phyloP scores from a whole-genome alignment of 35 echinoderm and acorn worm species.

The Stichopus chloronotus region DNA sequence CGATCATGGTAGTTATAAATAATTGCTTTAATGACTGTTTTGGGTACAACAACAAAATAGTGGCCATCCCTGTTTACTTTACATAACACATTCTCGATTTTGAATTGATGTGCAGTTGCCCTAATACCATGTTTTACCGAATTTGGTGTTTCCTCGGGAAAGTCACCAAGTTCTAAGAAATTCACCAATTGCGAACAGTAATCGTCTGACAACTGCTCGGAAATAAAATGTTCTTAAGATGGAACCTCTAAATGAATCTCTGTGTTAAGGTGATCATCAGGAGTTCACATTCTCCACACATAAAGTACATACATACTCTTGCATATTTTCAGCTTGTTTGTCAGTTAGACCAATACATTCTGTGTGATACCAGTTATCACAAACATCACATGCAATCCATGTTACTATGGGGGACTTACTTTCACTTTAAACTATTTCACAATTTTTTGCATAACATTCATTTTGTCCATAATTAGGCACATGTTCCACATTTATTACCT shows the following conservation, averaged over 20 bases:
- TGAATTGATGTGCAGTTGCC: neutral
- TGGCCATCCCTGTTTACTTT: neutral
- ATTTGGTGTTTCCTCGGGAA: neutral
- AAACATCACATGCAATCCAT: slow-evolving; percentile 42
- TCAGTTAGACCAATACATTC: slow-evolving; percentile 32
- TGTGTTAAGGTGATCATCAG: slow-evolving; percentile 33
- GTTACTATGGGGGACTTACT: slow-evolving; percentile 7
- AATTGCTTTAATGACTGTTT: slow-evolving; percentile 20
- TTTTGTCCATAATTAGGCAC: slow-evolving; percentile 22
- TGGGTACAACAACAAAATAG: slow-evolving; percentile 4
- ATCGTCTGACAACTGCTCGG: neutral
- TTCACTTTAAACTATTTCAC: slow-evolving; percentile 19
- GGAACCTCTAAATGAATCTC: neutral
- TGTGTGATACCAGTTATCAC: slow-evolving; percentile 42
- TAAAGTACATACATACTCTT: slow-evolving; percentile 33
- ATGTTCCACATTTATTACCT: neutral
- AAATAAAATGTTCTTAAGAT: slow-evolving; percentile 24
- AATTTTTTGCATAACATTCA: slow-evolving; percentile 32
- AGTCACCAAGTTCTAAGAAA: neutral
- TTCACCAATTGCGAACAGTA: slow-evolving; percentile 19
- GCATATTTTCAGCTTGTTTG: slow-evolving; percentile 11
- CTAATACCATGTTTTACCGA: neutral
- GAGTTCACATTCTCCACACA: neutral
- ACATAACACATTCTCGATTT: neutral
- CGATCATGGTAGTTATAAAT: slow-evolving; percentile 43